Conservation (phyloP, 2,888 invertebrate genomes). For the Synanthedon tipuliformis region DNA sequence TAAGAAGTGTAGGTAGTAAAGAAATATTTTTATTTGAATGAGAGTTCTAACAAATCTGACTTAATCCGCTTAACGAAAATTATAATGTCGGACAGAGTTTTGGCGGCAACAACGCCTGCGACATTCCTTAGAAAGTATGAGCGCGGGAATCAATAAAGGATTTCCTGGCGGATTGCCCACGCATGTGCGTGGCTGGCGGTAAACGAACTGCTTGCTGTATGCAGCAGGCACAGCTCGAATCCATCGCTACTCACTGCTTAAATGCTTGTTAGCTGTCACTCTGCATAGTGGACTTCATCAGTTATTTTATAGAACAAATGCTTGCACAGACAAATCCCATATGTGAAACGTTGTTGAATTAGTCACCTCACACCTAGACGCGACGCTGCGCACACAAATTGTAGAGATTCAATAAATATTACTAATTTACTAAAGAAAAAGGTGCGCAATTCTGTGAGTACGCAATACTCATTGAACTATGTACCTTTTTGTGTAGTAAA, state of each 20-base stretch:
- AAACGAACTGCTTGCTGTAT: slow-evolving; percentile 2
- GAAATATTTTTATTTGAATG: no score
- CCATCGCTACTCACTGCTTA: slow-evolving; percentile 9
- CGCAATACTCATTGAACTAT: no score
- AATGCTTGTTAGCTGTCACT: not conserved
- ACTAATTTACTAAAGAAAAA: no score
- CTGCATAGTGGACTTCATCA: slow-evolving; percentile 1
- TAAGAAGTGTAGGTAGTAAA: not conserved
- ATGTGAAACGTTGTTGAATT: no score
- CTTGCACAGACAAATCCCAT: no score
- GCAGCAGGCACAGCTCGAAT: slow-evolving; percentile 17
- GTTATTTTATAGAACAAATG: not conserved
- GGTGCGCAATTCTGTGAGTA: no score
- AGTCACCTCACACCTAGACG: no score
- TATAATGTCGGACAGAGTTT: slow-evolving; percentile 47
- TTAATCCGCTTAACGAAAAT: slow-evolving; percentile 49
- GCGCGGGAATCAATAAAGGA: slow-evolving; percentile 71
- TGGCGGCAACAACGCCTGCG: slow-evolving; percentile 59
- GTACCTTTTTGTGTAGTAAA: no score
- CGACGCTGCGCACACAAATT: no score
- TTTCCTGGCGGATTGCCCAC: slow-evolving; percentile 68
- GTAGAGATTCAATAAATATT: no score
- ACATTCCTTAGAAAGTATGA: slow-evolving; percentile 65
- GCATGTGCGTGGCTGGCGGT: slow-evolving; percentile 59
- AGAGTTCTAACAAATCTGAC: slow-evolving; percentile 14